A percentile compares a stretch with the other conserved stretches of the same genome.
These are phyloP conservation scores for Myiozetetes cayanensis DNA, from an alignment of 2,113 vertebrate genomes.

Conservation along the genomic window DNA sequence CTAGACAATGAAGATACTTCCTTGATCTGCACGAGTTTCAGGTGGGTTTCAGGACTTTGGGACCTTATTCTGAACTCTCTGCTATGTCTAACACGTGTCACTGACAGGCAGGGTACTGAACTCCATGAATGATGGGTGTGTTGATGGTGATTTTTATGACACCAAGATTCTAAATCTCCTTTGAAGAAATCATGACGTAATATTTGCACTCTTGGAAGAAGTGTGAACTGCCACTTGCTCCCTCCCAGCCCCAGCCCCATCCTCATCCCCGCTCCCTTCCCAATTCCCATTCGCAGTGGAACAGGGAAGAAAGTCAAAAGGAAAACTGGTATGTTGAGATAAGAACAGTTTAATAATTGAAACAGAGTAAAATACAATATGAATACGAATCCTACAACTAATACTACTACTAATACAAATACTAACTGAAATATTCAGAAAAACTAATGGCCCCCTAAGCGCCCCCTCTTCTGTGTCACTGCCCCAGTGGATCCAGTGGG, in stretches of 20 bases:
- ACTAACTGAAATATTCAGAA: too few species aligned
- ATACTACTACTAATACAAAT: not conserved
- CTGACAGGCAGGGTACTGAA: not conserved
- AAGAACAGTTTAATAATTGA: not conserved
- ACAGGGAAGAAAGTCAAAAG: not conserved
- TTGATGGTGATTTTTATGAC: not conserved
- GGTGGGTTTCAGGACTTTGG: not conserved
- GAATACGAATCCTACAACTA: not conserved
- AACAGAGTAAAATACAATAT: not conserved
- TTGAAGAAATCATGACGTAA: not conserved
- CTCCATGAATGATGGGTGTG: not conserved
- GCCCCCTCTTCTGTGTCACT: not conserved
- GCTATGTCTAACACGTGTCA: not conserved
- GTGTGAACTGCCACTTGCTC: not conserved
- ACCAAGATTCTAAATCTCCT: not conserved
- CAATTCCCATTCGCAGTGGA: not conserved
- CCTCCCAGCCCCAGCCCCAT: too few species aligned
- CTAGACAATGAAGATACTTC: not conserved
- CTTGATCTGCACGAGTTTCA: not conserved
- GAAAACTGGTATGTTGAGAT: not conserved
- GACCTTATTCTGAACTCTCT: not conserved
- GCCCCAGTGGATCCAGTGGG: not conserved
- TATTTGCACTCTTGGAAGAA: not conserved
- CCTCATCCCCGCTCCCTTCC: not conserved
- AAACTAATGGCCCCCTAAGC: not conserved